Evolutionary conservation across 2,888 invertebrate genomes (phyloP).

Genomic region (Lasioglossum oenotherae): DNA sequence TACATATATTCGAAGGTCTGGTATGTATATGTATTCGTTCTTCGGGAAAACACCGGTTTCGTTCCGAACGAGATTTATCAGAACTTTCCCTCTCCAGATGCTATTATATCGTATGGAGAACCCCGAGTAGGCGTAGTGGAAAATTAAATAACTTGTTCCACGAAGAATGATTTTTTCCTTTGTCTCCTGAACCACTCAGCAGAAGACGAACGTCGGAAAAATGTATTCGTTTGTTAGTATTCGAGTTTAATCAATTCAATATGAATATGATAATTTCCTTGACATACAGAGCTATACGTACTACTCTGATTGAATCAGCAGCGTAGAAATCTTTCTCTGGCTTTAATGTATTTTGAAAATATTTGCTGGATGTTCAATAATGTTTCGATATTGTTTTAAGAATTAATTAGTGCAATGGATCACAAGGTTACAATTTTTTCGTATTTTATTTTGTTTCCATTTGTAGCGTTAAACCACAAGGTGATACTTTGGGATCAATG

Average conservation of each 20-base stretch:
- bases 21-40: slow-evolving; percentile 31
- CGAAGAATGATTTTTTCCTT: neutral
- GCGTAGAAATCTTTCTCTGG: neutral
- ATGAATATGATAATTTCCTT: neutral
- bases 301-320: neutral
- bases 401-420: neutral
- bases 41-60: slow-evolving; percentile 41
- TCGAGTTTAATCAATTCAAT: neutral
- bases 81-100: slow-evolving; percentile 32
- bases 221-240: neutral
- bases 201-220: neutral
- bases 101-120: slow-evolving; percentile 31
- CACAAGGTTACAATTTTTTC: neutral
- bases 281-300: neutral
- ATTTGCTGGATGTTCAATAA: neutral
- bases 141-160: slow-evolving; percentile 30
- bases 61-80: slow-evolving; percentile 44
- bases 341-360: neutral
- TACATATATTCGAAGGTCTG: slow-evolving; percentile 37
- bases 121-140: slow-evolving; percentile 2
- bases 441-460: neutral
- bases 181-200: neutral
- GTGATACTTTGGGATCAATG: neutral
- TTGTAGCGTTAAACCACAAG: neutral
- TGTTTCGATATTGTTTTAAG: neutral